Conservation (phyloP, 2,888 invertebrate genomes). For the Trissolcus japonicus region DNA sequence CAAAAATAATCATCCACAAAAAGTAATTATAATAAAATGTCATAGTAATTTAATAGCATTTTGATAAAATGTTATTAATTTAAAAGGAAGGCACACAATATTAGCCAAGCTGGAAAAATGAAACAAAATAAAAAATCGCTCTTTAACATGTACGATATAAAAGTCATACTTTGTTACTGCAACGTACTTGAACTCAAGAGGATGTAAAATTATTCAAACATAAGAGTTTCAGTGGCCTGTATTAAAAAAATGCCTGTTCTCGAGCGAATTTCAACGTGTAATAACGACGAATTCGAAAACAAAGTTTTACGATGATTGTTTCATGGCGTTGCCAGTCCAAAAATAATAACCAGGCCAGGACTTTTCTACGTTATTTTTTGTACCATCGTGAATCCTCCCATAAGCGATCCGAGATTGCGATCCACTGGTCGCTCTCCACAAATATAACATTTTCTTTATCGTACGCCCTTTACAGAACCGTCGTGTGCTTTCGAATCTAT, state of each 20-base stretch:
- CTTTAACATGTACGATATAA: constrained; percentile 36
- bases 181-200: constrained; percentile 28
- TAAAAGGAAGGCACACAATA: not conserved
- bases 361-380: constrained; percentile 33
- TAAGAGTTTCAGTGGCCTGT: constrained; percentile 21
- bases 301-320: constrained; percentile 47
- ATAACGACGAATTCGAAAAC: constrained; percentile 29
- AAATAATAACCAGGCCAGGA: constrained; percentile 33
- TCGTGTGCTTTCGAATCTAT: constrained; percentile 49
- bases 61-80: no score
- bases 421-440: constrained; percentile 25
- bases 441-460: constrained; percentile 46
- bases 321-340: constrained; percentile 40
- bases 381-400: constrained; percentile 49
- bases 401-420: constrained; percentile 52
- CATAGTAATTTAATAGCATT: no score
- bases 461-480: constrained; percentile 22
- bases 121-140: constrained; percentile 42
- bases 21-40: no score
- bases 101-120: constrained; percentile 38
- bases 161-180: constrained; percentile 35
- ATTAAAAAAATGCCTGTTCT: constrained; percentile 35
- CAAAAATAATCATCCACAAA: not conserved
- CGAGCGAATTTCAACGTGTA: constrained; percentile 46
- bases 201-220: constrained; percentile 50